A percentile compares a stretch with the other conserved stretches of the same genome.
Evolutionary conservation across 2,797 vertebrate genomes (phyloP).

Genomic region (Gobionotothen gibberifrons): DNA sequence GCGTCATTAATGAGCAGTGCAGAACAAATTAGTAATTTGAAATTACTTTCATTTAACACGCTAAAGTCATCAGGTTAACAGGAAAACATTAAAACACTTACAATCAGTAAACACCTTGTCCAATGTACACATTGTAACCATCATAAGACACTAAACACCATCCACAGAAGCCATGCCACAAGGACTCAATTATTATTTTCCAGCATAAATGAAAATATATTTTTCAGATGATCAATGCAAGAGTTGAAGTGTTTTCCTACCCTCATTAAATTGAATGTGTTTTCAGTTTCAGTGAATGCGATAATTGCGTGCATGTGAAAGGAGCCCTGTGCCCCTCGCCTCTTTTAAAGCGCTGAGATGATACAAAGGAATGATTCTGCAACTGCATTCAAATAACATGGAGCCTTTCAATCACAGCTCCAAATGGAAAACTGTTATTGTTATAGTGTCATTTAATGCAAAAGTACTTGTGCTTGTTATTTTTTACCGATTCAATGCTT

Average conservation of each 20-base stretch:
- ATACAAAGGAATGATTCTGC: constrained; percentile 17
- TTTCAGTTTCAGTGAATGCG: constrained; percentile 41
- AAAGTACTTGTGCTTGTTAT: constrained; percentile 32
- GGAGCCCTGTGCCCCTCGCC: background rate
- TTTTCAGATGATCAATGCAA: background rate
- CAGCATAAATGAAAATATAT: background rate
- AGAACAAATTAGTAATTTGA: background rate
- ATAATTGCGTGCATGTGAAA: constrained; percentile 41
- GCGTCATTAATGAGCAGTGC: background rate
- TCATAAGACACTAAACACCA: background rate
- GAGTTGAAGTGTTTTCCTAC: constrained; percentile 14
- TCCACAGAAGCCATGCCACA: background rate
- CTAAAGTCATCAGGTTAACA: background rate
- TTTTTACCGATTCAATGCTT: background rate
- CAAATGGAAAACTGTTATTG: constrained; percentile 30
- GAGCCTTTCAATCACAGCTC: constrained; percentile 20
- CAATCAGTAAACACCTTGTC: background rate
- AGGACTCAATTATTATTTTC: constrained; percentile 5
- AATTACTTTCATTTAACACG: background rate
- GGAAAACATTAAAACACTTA: background rate
- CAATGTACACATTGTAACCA: background rate
- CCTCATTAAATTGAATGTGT: constrained; percentile 23
- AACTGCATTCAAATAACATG: constrained; percentile 26
- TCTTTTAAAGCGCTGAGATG: constrained; percentile 5
- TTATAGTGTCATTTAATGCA: constrained; percentile 25